Percentiles rank a stretch among this genome's conserved stretches.
These are phyloP conservation scores for Lerema accius DNA, from an alignment of 1,140 invertebrate species.

Conservation along the genomic window DNA sequence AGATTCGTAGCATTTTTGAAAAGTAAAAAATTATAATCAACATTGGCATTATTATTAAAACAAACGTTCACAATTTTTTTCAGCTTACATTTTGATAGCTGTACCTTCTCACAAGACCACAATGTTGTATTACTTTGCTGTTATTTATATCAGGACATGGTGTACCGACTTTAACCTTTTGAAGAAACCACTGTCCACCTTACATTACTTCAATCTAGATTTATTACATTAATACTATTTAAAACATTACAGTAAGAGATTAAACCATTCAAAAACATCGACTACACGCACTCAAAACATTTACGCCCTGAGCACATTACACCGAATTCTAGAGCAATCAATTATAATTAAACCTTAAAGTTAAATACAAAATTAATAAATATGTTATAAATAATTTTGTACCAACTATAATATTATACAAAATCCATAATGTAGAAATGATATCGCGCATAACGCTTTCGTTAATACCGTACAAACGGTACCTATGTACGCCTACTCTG, in stretches of 20 bases:
- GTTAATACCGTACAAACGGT: constrained; percentile 46
- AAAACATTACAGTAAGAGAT: constrained; percentile 60
- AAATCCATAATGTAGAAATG: constrained; percentile 76
- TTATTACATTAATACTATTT: constrained; percentile 44
- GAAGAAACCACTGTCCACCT: constrained; percentile 36
- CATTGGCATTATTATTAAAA: no score
- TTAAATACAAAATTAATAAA: constrained; percentile 79
- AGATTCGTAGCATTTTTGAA: no score
- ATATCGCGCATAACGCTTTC: constrained; percentile 60
- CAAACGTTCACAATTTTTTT: no score
- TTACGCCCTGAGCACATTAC: constrained; percentile 65
- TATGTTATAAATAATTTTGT: constrained; percentile 75
- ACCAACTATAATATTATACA: constrained; percentile 78
- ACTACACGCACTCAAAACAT: constrained; percentile 68
- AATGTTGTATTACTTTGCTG: neutral
- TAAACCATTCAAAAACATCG: constrained; percentile 61
- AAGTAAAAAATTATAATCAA: no score
- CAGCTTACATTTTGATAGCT: neutral
- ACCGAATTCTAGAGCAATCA: constrained; percentile 66
- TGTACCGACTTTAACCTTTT: constrained; percentile 33
- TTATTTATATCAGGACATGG: constrained; percentile 1
- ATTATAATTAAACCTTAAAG: constrained; percentile 66
- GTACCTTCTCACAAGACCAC: neutral
- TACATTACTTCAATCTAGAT: constrained; percentile 34
- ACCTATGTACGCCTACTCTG: constrained; percentile 37